Evolutionary conservation across 2,888 invertebrate species (phyloP), one percentile per base, ranked within the genome.

Genomic region (Miltochrista miniata): DNA sequence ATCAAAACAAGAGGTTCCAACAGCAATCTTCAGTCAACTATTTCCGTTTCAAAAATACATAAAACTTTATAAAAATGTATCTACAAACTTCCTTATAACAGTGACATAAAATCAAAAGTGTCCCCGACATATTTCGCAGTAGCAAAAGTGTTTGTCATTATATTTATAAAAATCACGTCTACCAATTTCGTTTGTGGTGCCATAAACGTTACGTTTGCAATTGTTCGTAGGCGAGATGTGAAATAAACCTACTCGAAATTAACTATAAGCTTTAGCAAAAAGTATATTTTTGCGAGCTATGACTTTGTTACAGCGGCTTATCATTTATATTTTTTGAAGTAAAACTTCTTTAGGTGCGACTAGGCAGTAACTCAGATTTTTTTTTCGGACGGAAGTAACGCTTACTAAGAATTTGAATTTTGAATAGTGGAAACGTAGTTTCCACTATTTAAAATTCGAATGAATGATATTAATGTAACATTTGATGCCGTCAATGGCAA

Each of bases 231-330:
- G 58, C 56, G 54, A 59, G 51, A 54, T 58, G 53, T 48, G 43
- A 57, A 38, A 56, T 62, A 55, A 69, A 60, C 67, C 67, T 64
- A 53, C 59, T 69, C 53, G 78, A 76, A 81, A 81, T 77, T 61
- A 58, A 70, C 81, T 80, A 70, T 80, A 81, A 78, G 66, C 54
- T 52, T 54, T 49, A 33, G 55, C 62, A 68, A 65, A 67, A 59
- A 64, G 56, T 71, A 62, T 56, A 57, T 51, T 51, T 48, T 42
- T 38, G 59, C 4, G 57, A 67, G 72, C 49, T 10, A 62, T 76
- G 70, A 76, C 76, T 72, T 81, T 81, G 78, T 64, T 51, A 5
- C 40, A 50, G 52, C 55, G 60, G 31, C n/a, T 12, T 42, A 37
- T 8, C 13, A 13, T 36, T 36, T 12, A 9, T 8, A 14, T 13